Conservation (phyloP, 1,140 invertebrate genomes). For the Hormaphis cornu region DNA sequence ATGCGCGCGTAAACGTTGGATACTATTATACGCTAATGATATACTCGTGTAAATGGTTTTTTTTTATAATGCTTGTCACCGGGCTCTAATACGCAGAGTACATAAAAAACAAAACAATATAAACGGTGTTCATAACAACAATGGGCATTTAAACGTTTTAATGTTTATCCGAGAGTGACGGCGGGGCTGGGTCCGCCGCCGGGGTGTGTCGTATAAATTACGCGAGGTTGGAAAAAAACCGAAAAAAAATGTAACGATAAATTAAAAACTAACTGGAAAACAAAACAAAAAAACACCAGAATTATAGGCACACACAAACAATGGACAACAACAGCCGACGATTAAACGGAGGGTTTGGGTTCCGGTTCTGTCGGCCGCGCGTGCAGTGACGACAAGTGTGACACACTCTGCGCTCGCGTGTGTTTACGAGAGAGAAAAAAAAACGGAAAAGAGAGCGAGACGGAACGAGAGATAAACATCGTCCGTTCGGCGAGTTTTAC, state of each 20-base stretch:
- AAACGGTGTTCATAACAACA: conserved; percentile 28
- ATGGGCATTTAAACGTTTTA: conserved; percentile 32
- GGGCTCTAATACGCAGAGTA: background rate
- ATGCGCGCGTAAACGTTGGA: no score
- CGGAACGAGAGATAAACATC: conserved; percentile 13
- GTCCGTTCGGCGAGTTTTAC: background rate
- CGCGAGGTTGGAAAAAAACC: background rate
- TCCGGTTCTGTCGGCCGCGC: conserved; percentile 15
- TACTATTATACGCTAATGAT: no score
- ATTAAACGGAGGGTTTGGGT: conserved; percentile 30
- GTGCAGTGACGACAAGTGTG: conserved; percentile 6
- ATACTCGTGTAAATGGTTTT: no score
- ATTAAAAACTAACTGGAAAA: background rate
- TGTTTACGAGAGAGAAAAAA: background rate
- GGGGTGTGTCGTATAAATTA: conserved; percentile 28
- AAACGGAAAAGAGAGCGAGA: background rate
- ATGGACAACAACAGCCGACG: conserved; percentile 30
- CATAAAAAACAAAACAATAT: background rate
- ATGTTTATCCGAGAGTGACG: conserved; percentile 31
- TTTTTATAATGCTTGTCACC: background rate
- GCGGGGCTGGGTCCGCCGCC: conserved; percentile 9
- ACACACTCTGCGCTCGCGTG: background rate
- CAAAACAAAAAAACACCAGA: conserved; percentile 20
- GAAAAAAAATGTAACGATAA: no score
- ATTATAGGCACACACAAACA: conserved; percentile 33